phyloP scores from a whole-genome alignment of 2,113 vertebrate genomes.

The Cyanoramphus novaezelandiae region DNA sequence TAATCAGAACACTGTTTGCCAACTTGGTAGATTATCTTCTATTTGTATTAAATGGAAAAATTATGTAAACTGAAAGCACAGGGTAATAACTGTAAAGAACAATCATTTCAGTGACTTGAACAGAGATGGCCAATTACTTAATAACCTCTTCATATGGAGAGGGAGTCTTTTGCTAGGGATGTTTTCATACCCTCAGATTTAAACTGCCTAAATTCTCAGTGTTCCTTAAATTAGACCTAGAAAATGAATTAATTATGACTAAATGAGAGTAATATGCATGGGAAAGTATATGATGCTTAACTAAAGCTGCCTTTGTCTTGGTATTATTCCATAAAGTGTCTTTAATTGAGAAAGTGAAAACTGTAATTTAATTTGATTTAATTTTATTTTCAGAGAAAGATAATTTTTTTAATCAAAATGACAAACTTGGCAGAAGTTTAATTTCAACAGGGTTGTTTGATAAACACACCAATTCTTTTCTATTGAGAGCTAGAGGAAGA shows the following conservation, averaged over 20 bases:
- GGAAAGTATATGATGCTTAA: background rate
- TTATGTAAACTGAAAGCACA: conserved; percentile 3
- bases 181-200: background rate
- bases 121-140: conserved; percentile 5
- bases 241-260: background rate
- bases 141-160: background rate
- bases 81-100: conserved; percentile 16
- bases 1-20: conserved; percentile 25
- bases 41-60: conserved; percentile 33
- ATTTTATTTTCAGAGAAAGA: background rate
- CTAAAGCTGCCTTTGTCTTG: background rate
- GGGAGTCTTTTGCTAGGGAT: background rate
- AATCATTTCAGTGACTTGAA: background rate
- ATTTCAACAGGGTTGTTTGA: background rate
- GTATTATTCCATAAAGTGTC: background rate
- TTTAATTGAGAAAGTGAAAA: background rate
- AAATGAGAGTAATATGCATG: background rate
- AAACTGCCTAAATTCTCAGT: background rate
- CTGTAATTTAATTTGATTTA: background rate
- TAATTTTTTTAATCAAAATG: background rate
- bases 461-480: background rate
- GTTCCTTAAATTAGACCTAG: background rate
- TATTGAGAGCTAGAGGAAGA: background rate
- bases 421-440: background rate
- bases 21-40: conserved; percentile 23